Base-by-base conservation (phyloP, 2,113 vertebrate genomes). In the Uria aalge region DNA sequence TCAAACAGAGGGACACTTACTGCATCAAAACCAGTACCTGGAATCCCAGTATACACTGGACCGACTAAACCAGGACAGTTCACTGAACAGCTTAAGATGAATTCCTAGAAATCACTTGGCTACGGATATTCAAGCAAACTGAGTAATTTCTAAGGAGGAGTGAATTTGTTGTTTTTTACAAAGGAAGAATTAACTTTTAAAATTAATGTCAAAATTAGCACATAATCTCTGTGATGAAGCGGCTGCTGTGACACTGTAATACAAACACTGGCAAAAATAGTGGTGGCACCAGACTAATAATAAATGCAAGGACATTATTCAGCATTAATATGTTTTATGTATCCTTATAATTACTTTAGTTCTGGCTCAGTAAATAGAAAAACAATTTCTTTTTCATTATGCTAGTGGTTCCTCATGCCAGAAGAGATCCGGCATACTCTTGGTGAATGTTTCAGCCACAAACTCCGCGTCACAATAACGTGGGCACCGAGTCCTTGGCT, bases 191-290 rank as follows among this genome's bases (percentile, higher is more conserved):
- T 87, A 85, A 68, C 43, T 94, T 91, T 27, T 16, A 75, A 90
- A 95, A 92, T 84, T n/a, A 41, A 85, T 53, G 40, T 72, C 80
- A 96, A 94, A 90, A 75, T 82, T 62, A 90, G 73, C 53, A 57
- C 81, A 89, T 97, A 81, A 94, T 91, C 56, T 89, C 66, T 82
- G 60, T n/a, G 40, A 95, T 69, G 74, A 91, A 87, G 53, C 2
- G 11, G 69, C 57, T 43, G 41, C 86, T 53, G 60, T 81, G 66
- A 72, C 53, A 53, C 26, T 57, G 15, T 57, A 96, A 88, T 30
- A 91, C 21, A 90, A 81, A 90, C 74, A 76, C 41, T 67, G 48
- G 89, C 62, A 83, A 95, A 95, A 91, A 62, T 15, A 85, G 81
- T n/a, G 40, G 76, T 62, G 82, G 76, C 66, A 90, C 45, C 19